phyloP scores from a whole-genome alignment of 2,888 invertebrate species.

The Neocrepidodera transversa region DNA sequence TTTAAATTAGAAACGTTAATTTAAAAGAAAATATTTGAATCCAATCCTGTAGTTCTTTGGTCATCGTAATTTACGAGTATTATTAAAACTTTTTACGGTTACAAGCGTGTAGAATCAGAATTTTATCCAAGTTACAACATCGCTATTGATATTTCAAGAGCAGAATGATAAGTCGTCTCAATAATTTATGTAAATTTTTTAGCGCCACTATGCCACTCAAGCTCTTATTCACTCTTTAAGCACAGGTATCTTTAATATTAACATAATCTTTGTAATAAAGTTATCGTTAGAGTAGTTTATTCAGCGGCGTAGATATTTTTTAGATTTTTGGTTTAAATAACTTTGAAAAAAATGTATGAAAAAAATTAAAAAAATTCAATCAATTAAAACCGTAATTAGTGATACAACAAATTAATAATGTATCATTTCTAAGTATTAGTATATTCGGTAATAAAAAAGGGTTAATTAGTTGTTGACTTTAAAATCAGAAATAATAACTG shows the following conservation, averaged over 20 bases:
- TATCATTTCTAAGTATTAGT: too few relatives aligned
- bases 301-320: background rate
- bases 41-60: slow-evolving; percentile 4
- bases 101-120: slow-evolving; percentile 7
- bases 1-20: too few relatives aligned
- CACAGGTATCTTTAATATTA: slow-evolving; percentile 7
- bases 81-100: slow-evolving; percentile 11
- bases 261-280: slow-evolving; percentile 14
- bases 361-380: too few relatives aligned
- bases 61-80: slow-evolving; percentile 7
- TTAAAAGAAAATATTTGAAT: background rate
- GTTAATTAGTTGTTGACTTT: too few relatives aligned
- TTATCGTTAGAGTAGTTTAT: background rate
- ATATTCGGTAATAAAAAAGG: too few relatives aligned
- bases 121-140: slow-evolving; percentile 12
- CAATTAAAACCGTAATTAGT: too few relatives aligned
- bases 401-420: too few relatives aligned
- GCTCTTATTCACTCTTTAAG: slow-evolving; percentile 7
- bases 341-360: too few relatives aligned
- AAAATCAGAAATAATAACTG: too few relatives aligned
- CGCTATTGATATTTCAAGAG: slow-evolving; percentile 4
- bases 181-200: slow-evolving; percentile 29
- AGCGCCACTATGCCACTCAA: slow-evolving; percentile 25
- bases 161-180: background rate
- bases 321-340: too few relatives aligned